Evolutionary conservation across 2,113 vertebrate genomes (phyloP).

Genomic region (Pteropus alecto): DNA sequence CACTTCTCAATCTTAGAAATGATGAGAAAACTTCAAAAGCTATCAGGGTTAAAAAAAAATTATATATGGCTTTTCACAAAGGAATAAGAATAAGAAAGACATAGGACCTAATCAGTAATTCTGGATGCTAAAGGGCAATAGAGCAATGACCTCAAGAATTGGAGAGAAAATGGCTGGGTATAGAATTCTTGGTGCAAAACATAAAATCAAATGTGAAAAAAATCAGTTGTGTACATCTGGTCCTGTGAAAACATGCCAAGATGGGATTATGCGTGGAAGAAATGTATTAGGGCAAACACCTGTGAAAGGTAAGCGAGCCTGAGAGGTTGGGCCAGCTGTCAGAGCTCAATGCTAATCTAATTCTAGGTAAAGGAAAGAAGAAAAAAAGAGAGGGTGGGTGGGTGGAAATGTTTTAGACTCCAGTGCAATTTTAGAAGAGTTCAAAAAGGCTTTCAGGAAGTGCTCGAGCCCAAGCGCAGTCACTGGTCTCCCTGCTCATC

Average conservation of each 20-base stretch:
- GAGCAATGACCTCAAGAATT: neutral
- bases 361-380: neutral
- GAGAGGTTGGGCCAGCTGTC: neutral
- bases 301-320: neutral
- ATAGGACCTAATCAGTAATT: neutral
- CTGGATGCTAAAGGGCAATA: neutral
- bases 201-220: neutral
- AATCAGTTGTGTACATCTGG: neutral
- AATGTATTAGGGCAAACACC: neutral
- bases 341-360: fast-evolving
- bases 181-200: neutral
- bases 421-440: neutral
- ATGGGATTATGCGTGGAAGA: neutral
- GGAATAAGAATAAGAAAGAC: neutral
- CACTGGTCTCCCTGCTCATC: neutral
- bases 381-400: neutral
- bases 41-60: neutral
- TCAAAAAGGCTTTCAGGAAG: neutral
- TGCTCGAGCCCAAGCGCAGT: neutral
- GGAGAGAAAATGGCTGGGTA: neutral
- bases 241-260: neutral
- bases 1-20: neutral
- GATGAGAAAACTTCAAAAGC: conserved; percentile 40
- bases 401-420: neutral
- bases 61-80: neutral